Percentiles rank a stretch among this genome's conserved stretches.
These are phyloP conservation scores for Leptobrachium ailaonicum DNA, from an alignment of 2,113 vertebrate genomes.

Conservation along the genomic window DNA sequence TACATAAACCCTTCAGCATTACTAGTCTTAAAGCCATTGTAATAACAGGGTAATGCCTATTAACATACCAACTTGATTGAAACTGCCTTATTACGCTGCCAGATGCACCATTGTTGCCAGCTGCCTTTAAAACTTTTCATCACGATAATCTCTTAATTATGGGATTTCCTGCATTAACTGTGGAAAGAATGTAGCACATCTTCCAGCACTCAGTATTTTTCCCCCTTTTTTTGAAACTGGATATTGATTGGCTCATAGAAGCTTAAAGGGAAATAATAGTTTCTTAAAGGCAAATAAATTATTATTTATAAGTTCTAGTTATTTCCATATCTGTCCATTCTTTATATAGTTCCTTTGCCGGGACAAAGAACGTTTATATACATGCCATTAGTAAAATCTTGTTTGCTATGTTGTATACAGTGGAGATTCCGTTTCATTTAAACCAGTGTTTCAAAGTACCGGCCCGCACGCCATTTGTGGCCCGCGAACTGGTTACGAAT, in stretches of 20 bases:
- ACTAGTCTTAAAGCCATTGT: not conserved
- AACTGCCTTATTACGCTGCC: not conserved
- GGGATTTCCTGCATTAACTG: slow-evolving; percentile 1
- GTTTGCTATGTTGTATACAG: too few relatives aligned
- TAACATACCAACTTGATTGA: slow-evolving; percentile 8
- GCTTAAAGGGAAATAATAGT: not conserved
- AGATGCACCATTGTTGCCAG: slow-evolving; percentile 8
- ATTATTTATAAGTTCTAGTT: too few relatives aligned
- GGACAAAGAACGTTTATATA: too few relatives aligned
- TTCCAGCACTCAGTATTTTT: not conserved
- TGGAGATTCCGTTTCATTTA: too few relatives aligned
- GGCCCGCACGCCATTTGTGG: too few relatives aligned
- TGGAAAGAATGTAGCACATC: slow-evolving; percentile 5
- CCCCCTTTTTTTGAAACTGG: not conserved
- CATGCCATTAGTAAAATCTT: too few relatives aligned
- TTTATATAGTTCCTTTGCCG: too few relatives aligned
- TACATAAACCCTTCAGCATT: not conserved
- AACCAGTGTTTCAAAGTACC: too few relatives aligned
- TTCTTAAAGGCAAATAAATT: not conserved
- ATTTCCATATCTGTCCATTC: too few relatives aligned
- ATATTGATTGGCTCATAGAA: not conserved
- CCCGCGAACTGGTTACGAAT: too few relatives aligned
- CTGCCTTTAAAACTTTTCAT: not conserved
- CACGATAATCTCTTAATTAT: slow-evolving; percentile 16
- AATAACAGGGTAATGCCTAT: slow-evolving; percentile 6